These are phyloP conservation scores for Caenorhabditis doughertyi DNA, from an alignment of 2,888 invertebrate species.

Conservation along the genomic window DNA sequence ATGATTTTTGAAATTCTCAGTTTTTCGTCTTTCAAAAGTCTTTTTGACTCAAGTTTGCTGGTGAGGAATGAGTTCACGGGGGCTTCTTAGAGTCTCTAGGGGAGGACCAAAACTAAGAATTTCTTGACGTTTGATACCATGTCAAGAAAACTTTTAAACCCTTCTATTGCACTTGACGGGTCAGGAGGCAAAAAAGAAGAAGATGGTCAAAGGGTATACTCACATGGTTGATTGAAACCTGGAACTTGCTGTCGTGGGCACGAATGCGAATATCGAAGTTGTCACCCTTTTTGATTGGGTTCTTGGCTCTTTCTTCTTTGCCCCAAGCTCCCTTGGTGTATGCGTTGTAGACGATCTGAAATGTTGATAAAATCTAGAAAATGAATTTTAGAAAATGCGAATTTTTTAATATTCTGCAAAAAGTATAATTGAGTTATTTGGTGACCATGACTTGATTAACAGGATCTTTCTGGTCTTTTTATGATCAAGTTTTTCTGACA, in stretches of 20 bases:
- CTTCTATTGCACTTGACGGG: constrained; percentile 11
- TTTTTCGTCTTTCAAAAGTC: constrained; percentile 7
- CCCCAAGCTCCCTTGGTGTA: constrained; percentile 78
- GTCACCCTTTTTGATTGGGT: constrained; percentile 79
- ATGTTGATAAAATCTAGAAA: constrained; percentile 15
- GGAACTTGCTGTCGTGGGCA: constrained; percentile 78
- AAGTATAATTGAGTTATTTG: no score
- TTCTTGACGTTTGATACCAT: constrained; percentile 38
- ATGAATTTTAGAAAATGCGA: no score
- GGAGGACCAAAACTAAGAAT: not conserved
- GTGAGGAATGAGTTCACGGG: constrained; percentile 41
- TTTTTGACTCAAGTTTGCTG: not conserved
- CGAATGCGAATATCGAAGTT: constrained; percentile 78
- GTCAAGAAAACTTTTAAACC: constrained; percentile 21
- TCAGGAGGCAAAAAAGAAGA: constrained; percentile 6
- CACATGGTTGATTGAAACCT: constrained; percentile 72
- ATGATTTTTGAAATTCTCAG: constrained; percentile 30
- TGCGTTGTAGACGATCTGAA: constrained; percentile 77
- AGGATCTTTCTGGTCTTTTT: no score
- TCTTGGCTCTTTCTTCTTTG: constrained; percentile 78
- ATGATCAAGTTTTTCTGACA: no score
- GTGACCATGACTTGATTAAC: no score
- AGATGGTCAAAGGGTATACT: constrained; percentile 17
- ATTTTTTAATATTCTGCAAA: no score
- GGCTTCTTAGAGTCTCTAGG: not conserved